phyloP scores from a whole-genome alignment of 1,140 invertebrate genomes.

The Cydia amplana region DNA sequence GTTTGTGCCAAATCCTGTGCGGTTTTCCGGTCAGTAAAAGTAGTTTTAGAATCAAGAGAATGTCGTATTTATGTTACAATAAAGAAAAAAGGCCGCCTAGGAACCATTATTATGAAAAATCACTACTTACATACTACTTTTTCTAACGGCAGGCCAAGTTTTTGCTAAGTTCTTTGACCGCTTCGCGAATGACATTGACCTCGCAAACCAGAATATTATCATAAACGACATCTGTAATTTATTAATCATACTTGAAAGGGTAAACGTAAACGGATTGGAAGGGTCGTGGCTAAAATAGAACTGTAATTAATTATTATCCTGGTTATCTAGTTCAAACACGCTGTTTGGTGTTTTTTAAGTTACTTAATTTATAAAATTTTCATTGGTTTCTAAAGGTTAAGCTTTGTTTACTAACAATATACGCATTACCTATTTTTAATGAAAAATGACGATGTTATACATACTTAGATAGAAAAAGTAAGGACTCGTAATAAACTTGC shows the following conservation, averaged over 20 bases:
- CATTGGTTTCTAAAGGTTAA: background rate
- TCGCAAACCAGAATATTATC: conserved; percentile 10
- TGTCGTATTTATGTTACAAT: background rate
- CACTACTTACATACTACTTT: no score
- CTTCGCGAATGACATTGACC: conserved; percentile 18
- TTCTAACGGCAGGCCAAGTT: conserved; percentile 18
- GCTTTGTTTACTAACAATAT: background rate
- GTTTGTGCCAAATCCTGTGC: background rate
- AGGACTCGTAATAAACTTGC: background rate
- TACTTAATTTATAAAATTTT: background rate
- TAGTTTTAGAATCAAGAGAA: background rate
- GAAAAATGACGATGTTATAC: no score
- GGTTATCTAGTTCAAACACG: background rate
- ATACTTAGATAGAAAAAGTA: no score
- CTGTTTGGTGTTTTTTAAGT: background rate
- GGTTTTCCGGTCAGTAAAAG: background rate
- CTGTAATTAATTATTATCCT: background rate
- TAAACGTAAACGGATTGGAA: background rate
- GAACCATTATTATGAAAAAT: background rate
- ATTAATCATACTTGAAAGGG: background rate
- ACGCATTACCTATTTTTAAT: no score
- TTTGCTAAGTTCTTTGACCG: conserved; percentile 21
- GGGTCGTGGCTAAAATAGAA: background rate
- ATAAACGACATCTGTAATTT: background rate
- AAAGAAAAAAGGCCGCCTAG: background rate